Evolutionary conservation across 2,113 vertebrate species (phyloP).

Genomic region (Antidorcas marsupialis): DNA sequence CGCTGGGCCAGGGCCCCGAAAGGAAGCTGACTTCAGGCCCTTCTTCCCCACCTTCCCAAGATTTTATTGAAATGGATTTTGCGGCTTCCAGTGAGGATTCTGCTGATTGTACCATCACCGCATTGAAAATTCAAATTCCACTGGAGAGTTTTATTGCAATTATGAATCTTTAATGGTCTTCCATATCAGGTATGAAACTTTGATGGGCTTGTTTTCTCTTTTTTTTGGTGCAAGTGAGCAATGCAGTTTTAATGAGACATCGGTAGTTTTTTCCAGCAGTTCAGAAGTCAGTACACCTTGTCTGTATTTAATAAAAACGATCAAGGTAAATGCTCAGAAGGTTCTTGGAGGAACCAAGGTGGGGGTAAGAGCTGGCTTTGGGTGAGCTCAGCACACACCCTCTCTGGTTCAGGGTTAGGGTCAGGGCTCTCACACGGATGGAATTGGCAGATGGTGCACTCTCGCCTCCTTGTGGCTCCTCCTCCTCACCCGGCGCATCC

Average conservation of each 20-base stretch:
- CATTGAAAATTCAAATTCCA: conserved; percentile 19
- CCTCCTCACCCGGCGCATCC: background rate
- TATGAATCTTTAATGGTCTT: conserved; percentile 74
- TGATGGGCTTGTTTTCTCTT: background rate
- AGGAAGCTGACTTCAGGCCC: background rate
- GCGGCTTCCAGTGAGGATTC: background rate
- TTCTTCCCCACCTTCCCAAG: background rate
- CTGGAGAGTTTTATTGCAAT: conserved; percentile 57
- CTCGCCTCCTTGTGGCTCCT: background rate
- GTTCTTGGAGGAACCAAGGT: background rate
- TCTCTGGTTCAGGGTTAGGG: background rate
- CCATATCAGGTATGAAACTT: conserved; percentile 64
- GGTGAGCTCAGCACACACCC: too few species aligned
- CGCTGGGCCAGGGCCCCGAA: fast-evolving
- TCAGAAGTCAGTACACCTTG: conserved; percentile 14
- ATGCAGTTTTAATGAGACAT: conserved; percentile 60
- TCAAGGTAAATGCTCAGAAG: background rate
- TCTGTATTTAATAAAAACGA: background rate
- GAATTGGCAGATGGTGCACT: fast-evolving
- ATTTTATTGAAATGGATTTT: background rate
- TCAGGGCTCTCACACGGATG: fast-evolving
- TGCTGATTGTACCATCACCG: background rate
- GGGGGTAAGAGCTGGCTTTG: background rate
- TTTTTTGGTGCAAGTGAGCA: conserved; percentile 15
- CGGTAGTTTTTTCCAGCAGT: conserved; percentile 39